Percentiles rank a stretch among this genome's conserved stretches.
These are phyloP conservation scores for Sardinella longiceps DNA, from an alignment of 2,797 vertebrate genomes.

Conservation along the genomic window DNA sequence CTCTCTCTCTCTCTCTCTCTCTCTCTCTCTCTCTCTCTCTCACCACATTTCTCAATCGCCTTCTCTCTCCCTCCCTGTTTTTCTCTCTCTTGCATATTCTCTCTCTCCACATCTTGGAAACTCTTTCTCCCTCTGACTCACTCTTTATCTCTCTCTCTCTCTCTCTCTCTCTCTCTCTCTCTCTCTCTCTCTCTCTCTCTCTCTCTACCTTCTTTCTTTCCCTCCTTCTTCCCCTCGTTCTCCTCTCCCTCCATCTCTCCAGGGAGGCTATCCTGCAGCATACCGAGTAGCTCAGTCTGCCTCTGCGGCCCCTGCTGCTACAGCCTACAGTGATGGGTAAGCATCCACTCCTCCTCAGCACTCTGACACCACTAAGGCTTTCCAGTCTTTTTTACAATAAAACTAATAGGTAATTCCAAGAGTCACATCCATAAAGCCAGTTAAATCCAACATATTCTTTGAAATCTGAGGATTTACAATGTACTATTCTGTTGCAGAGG, in stretches of 20 bases:
- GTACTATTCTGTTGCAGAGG: too few relatives aligned
- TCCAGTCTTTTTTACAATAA: background rate
- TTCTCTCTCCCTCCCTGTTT: background rate
- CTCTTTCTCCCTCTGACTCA: background rate
- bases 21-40: background rate
- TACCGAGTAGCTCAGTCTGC: slow-evolving; percentile 80
- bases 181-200: background rate
- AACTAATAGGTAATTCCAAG: background rate
- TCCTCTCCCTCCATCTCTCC: slow-evolving; percentile 17
- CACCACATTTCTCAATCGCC: background rate
- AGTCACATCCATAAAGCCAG: too few relatives aligned
- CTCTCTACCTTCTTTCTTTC: background rate
- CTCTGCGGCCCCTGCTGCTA: slow-evolving; percentile 73
- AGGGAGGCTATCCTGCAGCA: slow-evolving; percentile 80
- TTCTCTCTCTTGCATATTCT: background rate
- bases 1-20: background rate
- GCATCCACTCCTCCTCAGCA: slow-evolving; percentile 26
- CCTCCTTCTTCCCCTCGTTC: background rate
- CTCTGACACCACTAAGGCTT: background rate
- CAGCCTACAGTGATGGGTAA: slow-evolving; percentile 80
- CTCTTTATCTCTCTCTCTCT: background rate
- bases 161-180: background rate
- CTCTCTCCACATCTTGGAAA: background rate
- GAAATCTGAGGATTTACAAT: too few relatives aligned
- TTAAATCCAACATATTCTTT: too few relatives aligned